Evolutionary conservation across 2,888 invertebrate species (phyloP).

Genomic region (Acleris emargana): DNA sequence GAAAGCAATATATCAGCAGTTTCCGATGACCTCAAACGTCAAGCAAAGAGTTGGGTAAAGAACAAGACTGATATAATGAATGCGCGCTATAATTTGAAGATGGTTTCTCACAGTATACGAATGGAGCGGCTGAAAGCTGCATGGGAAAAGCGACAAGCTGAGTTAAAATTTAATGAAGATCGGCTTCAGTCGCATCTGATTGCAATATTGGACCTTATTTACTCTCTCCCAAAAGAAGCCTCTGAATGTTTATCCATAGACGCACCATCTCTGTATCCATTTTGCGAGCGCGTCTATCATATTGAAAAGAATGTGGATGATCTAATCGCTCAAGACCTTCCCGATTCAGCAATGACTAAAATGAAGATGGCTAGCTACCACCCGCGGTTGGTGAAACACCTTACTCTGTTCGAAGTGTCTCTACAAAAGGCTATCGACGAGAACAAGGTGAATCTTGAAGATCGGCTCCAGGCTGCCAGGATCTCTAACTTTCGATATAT

Average conservation of each 20-base stretch:
- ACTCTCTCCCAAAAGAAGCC: slow-evolving; percentile 53
- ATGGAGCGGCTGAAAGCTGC: slow-evolving; percentile 61
- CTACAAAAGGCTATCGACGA: slow-evolving; percentile 50
- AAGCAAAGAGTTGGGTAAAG: slow-evolving; percentile 63
- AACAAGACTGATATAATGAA: slow-evolving; percentile 56
- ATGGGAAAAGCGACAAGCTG: slow-evolving; percentile 54
- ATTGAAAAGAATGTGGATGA: slow-evolving; percentile 53
- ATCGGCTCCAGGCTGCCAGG: slow-evolving; percentile 64
- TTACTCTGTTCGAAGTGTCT: slow-evolving; percentile 61
- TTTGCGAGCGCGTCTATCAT: slow-evolving; percentile 52
- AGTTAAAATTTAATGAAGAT: slow-evolving; percentile 59
- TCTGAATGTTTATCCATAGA: slow-evolving; percentile 55
- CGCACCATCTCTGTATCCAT: slow-evolving; percentile 59
- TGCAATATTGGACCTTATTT: slow-evolving; percentile 57
- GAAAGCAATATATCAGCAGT: slow-evolving; percentile 54
- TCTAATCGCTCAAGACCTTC: slow-evolving; percentile 44
- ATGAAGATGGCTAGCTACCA: slow-evolving; percentile 68
- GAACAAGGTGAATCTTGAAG: slow-evolving; percentile 52
- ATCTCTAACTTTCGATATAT: slow-evolving; percentile 65
- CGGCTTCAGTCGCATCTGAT: slow-evolving; percentile 63
- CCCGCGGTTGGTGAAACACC: slow-evolving; percentile 57
- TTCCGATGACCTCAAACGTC: slow-evolving; percentile 57
- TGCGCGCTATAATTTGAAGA: slow-evolving; percentile 64
- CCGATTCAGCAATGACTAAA: slow-evolving; percentile 55
- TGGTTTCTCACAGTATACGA: slow-evolving; percentile 63